Conservation (phyloP, 2,888 invertebrate genomes). For the Drosophila conformis region DNA sequence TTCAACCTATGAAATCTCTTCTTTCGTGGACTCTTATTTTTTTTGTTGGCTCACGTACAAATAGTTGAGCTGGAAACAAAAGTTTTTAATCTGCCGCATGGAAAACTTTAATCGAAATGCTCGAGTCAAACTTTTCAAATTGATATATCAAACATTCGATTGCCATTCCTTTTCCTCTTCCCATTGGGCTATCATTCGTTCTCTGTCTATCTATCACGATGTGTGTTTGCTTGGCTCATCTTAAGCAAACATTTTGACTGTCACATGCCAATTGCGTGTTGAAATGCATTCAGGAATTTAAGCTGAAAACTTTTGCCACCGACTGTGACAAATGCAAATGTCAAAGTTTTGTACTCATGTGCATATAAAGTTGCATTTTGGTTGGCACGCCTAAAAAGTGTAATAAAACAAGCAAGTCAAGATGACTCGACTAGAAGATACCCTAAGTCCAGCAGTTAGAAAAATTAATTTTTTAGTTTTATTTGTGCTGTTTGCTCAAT, state of each 20-base stretch:
- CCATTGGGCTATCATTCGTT: background rate
- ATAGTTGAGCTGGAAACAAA: slow-evolving; percentile 57
- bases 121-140: slow-evolving; percentile 77
- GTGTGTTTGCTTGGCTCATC: slow-evolving; percentile 33
- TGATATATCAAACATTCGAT: slow-evolving; percentile 81
- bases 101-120: slow-evolving; percentile 78
- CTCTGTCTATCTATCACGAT: slow-evolving; percentile 3
- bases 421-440: background rate
- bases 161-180: slow-evolving; percentile 41
- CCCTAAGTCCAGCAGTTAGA: background rate
- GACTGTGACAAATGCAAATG: slow-evolving; percentile 77
- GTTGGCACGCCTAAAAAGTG: slow-evolving; percentile 31
- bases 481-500: too few species aligned
- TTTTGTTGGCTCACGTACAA: slow-evolving; percentile 45
- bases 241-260: slow-evolving; percentile 72
- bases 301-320: slow-evolving; percentile 74
- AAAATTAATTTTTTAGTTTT: too few species aligned
- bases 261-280: slow-evolving; percentile 77
- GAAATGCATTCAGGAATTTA: slow-evolving; percentile 78
- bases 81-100: slow-evolving; percentile 79
- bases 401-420: slow-evolving; percentile 35
- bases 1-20: background rate
- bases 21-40: background rate
- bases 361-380: slow-evolving; percentile 26
- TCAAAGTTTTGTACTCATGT: slow-evolving; percentile 57